Evolutionary conservation across 1,140 invertebrate genomes (phyloP), one percentile per base, ranked within the genome.

Genomic region (Caenorhabditis inopinata): DNA sequence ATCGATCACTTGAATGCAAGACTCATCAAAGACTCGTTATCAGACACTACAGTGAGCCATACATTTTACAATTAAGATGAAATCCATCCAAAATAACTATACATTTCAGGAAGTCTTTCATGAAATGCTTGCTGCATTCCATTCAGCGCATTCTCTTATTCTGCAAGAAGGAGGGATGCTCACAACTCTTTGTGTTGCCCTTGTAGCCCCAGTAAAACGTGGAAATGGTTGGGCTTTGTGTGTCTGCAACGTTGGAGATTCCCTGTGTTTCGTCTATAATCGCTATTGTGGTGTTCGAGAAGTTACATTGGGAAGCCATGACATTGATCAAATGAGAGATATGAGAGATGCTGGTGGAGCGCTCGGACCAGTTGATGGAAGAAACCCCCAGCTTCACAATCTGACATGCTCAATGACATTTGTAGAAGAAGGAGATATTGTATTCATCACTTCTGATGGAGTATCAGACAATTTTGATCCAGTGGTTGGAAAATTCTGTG

Each of bases 391-490:
- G 90, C 89, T 96, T 35, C 94, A 94, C 84, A 96, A 96, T 89
- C 90, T 96, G 14, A 96, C 95, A 0, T 93, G 94, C 83, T 94
- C 94, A 0, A 92, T 96, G 91, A 96, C 94, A 0, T 92, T 94
- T 81, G 91, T 94, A 23, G 93, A 94, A 77, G 78, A 91, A 45
- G 94, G 93, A 11, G 95, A 96, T 88, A 93, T 96, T 83, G 93
- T 96, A 38, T 94, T 95, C 87, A 91, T 96, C 14, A 95, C 94
- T 1, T 94, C 93, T 18, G 95, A 96, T 88, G 95, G 95, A n/a
- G 92, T 96, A 29, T 94, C 94, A 12, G 95, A 96, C 87, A 96
- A 96, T 88, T 95, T 96, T 89, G 95, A 96, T 90, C 95, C 95
- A 1, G 94, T 96, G 48, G 95, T 96, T 77, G 95, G 94, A 6